These are phyloP conservation scores for Metopia argyrocephala DNA, from an alignment of 2,888 invertebrate species.

Conservation along the genomic window DNA sequence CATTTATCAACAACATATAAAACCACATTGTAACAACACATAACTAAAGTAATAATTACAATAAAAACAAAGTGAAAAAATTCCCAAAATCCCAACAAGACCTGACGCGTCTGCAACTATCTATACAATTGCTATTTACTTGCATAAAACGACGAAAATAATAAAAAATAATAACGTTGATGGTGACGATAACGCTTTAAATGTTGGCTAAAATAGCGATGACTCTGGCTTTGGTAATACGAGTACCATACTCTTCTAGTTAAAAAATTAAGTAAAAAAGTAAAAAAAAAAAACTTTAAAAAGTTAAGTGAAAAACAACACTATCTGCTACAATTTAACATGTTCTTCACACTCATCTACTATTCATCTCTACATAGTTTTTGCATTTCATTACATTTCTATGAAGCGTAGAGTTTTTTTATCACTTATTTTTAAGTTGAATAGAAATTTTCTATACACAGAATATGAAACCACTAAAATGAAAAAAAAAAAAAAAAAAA, in stretches of 20 bases:
- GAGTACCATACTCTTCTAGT: conserved; percentile 35
- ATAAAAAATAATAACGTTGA: not conserved
- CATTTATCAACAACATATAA: conserved; percentile 37
- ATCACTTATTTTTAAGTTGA: not conserved
- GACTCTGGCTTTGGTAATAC: conserved; percentile 46
- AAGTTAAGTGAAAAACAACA: conserved; percentile 59
- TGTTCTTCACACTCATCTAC: conserved; percentile 5
- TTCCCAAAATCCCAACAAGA: conserved; percentile 47
- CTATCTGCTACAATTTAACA: conserved; percentile 40
- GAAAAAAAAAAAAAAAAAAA: not conserved
- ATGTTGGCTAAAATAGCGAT: conserved; percentile 13
- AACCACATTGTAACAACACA: conserved; percentile 12
- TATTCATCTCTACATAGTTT: not conserved
- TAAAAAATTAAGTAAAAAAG: not conserved
- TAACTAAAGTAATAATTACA: not conserved
- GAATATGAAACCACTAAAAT: conserved; percentile 45
- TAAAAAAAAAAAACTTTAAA: conserved; percentile 6
- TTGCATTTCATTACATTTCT: not conserved
- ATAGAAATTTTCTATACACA: conserved; percentile 8
- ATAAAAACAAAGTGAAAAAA: conserved; percentile 5
- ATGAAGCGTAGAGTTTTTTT: not conserved
- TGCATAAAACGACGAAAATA: not conserved
- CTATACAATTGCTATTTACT: conserved; percentile 7
- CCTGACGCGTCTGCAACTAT: conserved; percentile 6
- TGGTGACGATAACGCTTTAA: not conserved